Evolutionary conservation across 2,888 invertebrate genomes (phyloP), one percentile per base, ranked within the genome.

Genomic region (Uropetala carovei): DNA sequence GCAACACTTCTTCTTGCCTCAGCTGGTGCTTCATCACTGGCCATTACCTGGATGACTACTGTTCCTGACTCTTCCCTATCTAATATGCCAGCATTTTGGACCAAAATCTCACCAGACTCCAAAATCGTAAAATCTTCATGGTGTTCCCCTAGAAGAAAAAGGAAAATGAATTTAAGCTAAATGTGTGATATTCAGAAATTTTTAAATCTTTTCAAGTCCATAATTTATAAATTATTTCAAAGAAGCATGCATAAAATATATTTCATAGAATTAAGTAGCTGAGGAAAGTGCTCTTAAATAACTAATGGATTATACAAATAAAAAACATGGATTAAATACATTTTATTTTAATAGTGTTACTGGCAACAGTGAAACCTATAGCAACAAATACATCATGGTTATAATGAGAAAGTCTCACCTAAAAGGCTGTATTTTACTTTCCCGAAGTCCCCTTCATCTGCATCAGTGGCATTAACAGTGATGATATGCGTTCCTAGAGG

Each of bases 401-500:
- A 43, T 43, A 43, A 43, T 43, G 43, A 43, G 43, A 43, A 43
- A 43, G 92, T 92, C 92, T 93, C 93, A 5, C 98, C 98, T 1
- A 97, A 96, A 8, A 99, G 95, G 59, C 96, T 97, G 95, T 98
- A 99, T 3, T 96, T 96, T 0, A 99, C 96, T 94, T 97, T 96
- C 0, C 99, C 98, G 94, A 96, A 98, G 92, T 96, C 96, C 94
- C 97, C 98, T 94, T 97, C 96, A 94, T 99, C 98, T 7, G 95
- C 96, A 95, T 99, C 98, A 0, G 96, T 95, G 0, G 98, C 98
- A 93, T 96, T 96, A 0, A 98, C 97, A 81, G 96, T 96, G 0
- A 97, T 95, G 0, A 98, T 97, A 7, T 96, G 96, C 0, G 98
- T 98, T 0, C 97, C 98, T 0, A 96, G 96, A 0, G 96, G 96